Conservation (phyloP, 2,797 vertebrate species). For the Anas capensis region DNA sequence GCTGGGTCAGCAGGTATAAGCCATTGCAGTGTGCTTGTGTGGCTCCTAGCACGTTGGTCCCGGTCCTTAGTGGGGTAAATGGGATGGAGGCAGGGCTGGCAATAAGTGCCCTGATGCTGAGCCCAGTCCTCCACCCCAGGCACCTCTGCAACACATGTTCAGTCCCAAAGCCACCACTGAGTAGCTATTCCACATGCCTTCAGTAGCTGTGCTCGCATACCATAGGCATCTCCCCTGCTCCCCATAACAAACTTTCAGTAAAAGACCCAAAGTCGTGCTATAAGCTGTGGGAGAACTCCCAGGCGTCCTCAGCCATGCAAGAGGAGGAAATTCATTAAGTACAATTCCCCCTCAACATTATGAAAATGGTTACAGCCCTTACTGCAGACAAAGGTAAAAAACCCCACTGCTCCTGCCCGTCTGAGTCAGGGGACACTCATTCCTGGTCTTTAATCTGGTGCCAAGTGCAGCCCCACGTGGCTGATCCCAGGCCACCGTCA, state of each 20-base stretch:
- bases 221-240: fast-evolving
- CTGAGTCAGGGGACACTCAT: neutral
- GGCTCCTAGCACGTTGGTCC: neutral
- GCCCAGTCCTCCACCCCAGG: neutral
- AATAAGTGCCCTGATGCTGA: neutral
- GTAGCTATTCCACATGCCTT: neutral
- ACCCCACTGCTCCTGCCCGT: neutral
- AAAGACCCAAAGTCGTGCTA: neutral
- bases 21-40: neutral
- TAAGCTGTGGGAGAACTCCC: neutral
- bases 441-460: neutral
- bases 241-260: neutral
- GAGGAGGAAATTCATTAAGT: fast-evolving
- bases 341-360: neutral
- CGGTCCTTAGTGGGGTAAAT: neutral
- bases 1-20: neutral
- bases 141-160: neutral
- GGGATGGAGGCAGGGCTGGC: neutral
- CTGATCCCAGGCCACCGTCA: fast-evolving
- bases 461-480: neutral
- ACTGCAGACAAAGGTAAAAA: neutral
- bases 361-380: neutral
- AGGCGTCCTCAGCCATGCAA: neutral
- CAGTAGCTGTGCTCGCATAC: neutral
- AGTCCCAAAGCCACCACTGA: neutral